phyloP scores from a whole-genome alignment of 2,113 vertebrate genomes.

The Lontra canadensis region DNA sequence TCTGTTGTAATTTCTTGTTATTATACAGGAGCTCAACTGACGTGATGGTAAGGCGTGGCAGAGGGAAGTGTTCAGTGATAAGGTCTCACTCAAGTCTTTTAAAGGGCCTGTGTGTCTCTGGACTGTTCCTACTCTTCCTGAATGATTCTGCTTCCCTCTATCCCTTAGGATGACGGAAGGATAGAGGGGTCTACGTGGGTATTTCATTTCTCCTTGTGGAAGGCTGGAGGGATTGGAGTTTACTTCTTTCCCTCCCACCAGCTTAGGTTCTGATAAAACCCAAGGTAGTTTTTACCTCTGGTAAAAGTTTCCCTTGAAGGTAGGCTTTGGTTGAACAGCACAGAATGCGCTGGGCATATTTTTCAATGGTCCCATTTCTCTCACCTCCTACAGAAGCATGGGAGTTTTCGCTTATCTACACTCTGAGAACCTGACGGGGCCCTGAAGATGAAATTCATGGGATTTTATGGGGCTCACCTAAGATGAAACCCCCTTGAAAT shows the following conservation, averaged over 20 bases:
- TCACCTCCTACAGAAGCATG: not conserved
- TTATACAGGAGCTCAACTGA: no score
- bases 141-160: not conserved
- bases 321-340: not conserved
- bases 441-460: not conserved
- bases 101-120: not conserved
- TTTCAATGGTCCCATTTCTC: not conserved
- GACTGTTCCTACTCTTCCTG: not conserved
- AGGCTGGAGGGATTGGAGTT: not conserved
- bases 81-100: not conserved
- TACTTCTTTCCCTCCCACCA: not conserved
- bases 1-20: no score
- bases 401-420: not conserved
- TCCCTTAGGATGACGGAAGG: not conserved
- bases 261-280: not conserved
- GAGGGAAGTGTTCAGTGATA: not conserved
- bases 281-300: not conserved
- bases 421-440: not conserved
- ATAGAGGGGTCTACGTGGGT: not conserved
- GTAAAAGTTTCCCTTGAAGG: not conserved
- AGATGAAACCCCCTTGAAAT: no score
- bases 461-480: no score
- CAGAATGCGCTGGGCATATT: not conserved
- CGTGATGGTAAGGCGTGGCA: no score
- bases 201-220: no score